phyloP scores from a whole-genome alignment of 2,888 invertebrate genomes.

The Drosophila mimica region DNA sequence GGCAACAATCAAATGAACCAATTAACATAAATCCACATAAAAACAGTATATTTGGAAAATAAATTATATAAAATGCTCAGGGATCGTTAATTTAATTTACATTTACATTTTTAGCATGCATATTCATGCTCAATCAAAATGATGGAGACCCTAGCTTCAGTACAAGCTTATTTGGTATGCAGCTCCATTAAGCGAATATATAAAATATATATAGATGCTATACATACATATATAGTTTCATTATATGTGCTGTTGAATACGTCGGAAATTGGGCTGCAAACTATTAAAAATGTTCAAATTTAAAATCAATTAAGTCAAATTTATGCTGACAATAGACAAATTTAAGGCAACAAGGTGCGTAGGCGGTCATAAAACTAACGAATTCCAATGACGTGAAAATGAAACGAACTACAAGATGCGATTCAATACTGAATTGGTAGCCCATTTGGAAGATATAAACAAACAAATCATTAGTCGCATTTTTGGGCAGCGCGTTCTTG shows the following conservation, averaged over 20 bases:
- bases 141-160: constrained; percentile 24
- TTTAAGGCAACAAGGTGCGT: constrained; percentile 60
- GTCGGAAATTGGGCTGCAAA: constrained; percentile 66
- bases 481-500: constrained; percentile 36
- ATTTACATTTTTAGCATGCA: constrained; percentile 69
- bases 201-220: constrained; percentile 30
- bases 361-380: constrained; percentile 62
- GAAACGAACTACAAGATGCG: constrained; percentile 54
- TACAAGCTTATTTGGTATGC: constrained; percentile 67
- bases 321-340: constrained; percentile 76
- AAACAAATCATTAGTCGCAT: constrained; percentile 69
- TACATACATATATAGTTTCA: constrained; percentile 43
- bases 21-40: constrained; percentile 40
- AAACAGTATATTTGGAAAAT: constrained; percentile 40
- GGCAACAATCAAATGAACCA: constrained; percentile 35
- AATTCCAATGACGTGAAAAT: constrained; percentile 40
- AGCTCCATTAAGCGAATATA: constrained; percentile 56
- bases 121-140: constrained; percentile 73
- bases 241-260: constrained; percentile 46
- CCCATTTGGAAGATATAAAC: constrained; percentile 66
- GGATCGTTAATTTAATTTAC: constrained; percentile 74
- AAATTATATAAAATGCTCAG: constrained; percentile 57
- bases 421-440: constrained; percentile 44
- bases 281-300: constrained; percentile 72
- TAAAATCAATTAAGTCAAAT: constrained; percentile 79